Percentiles rank a stretch among this genome's conserved stretches.
Evolutionary conservation across 2,888 invertebrate genomes (phyloP).

Genomic region (Nudaria mundana): DNA sequence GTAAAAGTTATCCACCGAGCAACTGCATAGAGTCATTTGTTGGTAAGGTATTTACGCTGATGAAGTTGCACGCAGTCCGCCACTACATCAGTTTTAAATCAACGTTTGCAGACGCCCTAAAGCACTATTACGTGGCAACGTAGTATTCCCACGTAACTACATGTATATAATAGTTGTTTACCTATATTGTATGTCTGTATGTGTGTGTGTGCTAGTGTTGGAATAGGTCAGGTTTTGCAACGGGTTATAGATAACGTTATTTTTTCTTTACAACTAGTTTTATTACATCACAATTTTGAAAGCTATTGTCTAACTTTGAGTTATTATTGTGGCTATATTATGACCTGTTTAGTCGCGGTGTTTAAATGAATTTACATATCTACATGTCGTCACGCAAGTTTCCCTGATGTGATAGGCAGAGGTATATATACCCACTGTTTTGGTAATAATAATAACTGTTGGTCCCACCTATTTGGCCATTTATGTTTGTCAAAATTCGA

Average conservation of each 20-base stretch:
- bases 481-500: too few species aligned
- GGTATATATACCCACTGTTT: too few species aligned
- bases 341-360: background rate
- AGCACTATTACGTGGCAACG: conserved; percentile 15
- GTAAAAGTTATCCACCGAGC: too few species aligned
- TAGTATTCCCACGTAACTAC: conserved; percentile 29
- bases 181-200: background rate
- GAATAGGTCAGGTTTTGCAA: conserved; percentile 51
- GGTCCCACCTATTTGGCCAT: too few species aligned
- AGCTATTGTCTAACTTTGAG: too few species aligned
- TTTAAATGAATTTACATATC: background rate
- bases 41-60: too few species aligned
- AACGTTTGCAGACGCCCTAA: conserved; percentile 21
- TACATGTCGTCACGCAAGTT: too few species aligned
- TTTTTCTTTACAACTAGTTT: background rate
- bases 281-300: background rate
- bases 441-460: too few species aligned
- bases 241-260: conserved; percentile 1
- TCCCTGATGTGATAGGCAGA: too few species aligned
- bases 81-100: conserved; percentile 1
- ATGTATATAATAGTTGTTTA: too few species aligned
- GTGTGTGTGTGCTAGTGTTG: conserved; percentile 29
- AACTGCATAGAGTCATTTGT: too few species aligned
- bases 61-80: too few species aligned
- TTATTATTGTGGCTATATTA: background rate